Percentiles rank a stretch among this genome's conserved stretches.
Conservation (phyloP, 2,797 vertebrate species). For the Lates japonicus region DNA sequence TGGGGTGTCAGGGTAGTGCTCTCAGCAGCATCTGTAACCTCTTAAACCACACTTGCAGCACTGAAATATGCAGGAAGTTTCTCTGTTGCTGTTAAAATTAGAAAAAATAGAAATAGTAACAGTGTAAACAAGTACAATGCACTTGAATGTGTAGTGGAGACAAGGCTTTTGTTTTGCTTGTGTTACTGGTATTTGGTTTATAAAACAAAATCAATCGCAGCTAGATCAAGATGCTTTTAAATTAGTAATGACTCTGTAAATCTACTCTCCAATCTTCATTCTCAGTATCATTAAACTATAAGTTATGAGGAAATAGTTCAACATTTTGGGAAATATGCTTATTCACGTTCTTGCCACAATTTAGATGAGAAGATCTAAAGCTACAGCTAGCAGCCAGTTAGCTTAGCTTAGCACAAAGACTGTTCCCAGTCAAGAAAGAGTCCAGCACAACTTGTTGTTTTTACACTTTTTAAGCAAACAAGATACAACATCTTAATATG, state of each 20-base stretch:
- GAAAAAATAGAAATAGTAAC: background rate
- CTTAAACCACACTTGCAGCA: constrained; percentile 2
- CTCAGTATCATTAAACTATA: background rate
- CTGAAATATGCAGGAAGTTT: background rate
- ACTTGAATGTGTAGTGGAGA: background rate
- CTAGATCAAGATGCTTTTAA: background rate
- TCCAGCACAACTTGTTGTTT: background rate
- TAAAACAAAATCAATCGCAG: background rate
- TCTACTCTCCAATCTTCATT: background rate
- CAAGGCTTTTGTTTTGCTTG: background rate
- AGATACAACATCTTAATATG: background rate
- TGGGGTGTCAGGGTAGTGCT: constrained; percentile 25
- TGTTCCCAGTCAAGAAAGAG: background rate
- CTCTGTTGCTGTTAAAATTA: background rate
- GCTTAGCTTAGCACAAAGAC: too few relatives aligned
- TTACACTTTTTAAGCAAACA: background rate
- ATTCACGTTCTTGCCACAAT: background rate
- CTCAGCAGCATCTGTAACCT: constrained; percentile 7
- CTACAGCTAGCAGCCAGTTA: background rate
- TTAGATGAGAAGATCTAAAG: background rate
- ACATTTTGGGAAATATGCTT: background rate
- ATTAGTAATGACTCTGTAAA: background rate
- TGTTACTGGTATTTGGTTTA: background rate
- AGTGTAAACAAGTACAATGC: background rate
- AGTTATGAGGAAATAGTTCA: background rate